phyloP scores from a whole-genome alignment of 2,888 invertebrate species.

The Dorcus hopei region DNA sequence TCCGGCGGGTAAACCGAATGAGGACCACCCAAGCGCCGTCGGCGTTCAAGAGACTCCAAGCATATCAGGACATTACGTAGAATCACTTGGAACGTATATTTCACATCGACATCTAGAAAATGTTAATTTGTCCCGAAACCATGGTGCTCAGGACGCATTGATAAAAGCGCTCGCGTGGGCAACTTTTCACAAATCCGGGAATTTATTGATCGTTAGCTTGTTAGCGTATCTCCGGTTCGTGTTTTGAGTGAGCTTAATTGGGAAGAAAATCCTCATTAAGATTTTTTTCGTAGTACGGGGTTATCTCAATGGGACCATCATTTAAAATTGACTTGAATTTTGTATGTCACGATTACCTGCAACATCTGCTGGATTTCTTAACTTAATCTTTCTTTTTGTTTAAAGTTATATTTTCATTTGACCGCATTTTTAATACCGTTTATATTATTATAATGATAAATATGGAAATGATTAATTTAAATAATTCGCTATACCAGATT shows the following conservation, averaged over 20 bases:
- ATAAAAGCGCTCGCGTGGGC: slow-evolving; percentile 23
- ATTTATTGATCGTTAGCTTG: slow-evolving; percentile 26
- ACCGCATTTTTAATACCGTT: too few species aligned
- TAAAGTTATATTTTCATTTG: too few species aligned
- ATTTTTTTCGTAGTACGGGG: slow-evolving; percentile 3
- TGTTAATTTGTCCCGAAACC: slow-evolving; percentile 20
- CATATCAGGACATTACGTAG: slow-evolving; percentile 16
- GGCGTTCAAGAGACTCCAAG: slow-evolving; percentile 2
- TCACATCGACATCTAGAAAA: slow-evolving; percentile 21
- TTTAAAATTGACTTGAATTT: too few species aligned
- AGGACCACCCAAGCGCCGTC: slow-evolving; percentile 24
- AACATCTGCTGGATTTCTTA: too few species aligned
- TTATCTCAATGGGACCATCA: neutral
- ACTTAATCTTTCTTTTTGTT: too few species aligned
- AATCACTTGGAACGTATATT: slow-evolving; percentile 16
- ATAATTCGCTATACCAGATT: too few species aligned
- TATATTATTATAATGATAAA: too few species aligned
- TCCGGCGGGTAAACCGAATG: slow-evolving; percentile 15
- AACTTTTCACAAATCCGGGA: slow-evolving; percentile 23
- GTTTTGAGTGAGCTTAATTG: slow-evolving; percentile 24
- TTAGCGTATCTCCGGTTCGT: slow-evolving; percentile 22
- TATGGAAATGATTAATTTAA: too few species aligned
- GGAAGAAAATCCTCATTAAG: slow-evolving; percentile 23
- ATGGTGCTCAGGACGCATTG: slow-evolving; percentile 14
- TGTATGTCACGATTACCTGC: too few species aligned